Evolutionary conservation across 2,888 invertebrate species (phyloP).

Genomic region (Sepioteuthis lessoniana): DNA sequence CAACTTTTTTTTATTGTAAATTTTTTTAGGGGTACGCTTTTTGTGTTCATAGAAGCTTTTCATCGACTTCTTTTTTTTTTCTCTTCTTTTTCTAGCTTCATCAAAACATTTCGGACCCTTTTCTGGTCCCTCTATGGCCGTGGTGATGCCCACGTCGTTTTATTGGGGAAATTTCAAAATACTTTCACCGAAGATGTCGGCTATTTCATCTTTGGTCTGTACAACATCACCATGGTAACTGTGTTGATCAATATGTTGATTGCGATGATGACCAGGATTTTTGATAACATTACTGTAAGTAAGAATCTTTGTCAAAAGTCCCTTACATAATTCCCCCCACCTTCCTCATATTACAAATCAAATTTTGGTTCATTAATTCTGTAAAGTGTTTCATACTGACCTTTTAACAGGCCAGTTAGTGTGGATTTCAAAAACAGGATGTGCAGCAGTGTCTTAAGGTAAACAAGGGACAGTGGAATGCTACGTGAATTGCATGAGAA

Average conservation of each 20-base stretch:
- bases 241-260: conserved; percentile 82
- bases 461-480: no score
- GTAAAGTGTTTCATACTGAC: no score
- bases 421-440: no score
- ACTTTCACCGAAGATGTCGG: conserved; percentile 77
- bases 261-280: conserved; percentile 84
- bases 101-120: conserved; percentile 71
- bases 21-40: conserved; percentile 66
- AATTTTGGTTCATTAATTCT: no score
- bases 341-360: no score
- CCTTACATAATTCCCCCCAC: no score
- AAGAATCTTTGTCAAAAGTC: no score
- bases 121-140: conserved; percentile 75
- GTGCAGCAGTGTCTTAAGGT: no score
- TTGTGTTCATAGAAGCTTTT: neutral
- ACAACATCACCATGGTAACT: conserved; percentile 77
- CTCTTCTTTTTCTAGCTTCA: conserved; percentile 55
- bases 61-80: neutral
- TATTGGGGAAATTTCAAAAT: conserved; percentile 71
- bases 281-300: conserved; percentile 79
- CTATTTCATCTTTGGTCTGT: conserved; percentile 76
- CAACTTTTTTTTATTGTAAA: conserved; percentile 53
- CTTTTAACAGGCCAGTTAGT: no score
- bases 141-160: conserved; percentile 72
- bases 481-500: no score